Percentiles rank a stretch among this genome's conserved stretches.
Conservation (phyloP, 2,888 invertebrate species). For the Tachystola acroxantha region DNA sequence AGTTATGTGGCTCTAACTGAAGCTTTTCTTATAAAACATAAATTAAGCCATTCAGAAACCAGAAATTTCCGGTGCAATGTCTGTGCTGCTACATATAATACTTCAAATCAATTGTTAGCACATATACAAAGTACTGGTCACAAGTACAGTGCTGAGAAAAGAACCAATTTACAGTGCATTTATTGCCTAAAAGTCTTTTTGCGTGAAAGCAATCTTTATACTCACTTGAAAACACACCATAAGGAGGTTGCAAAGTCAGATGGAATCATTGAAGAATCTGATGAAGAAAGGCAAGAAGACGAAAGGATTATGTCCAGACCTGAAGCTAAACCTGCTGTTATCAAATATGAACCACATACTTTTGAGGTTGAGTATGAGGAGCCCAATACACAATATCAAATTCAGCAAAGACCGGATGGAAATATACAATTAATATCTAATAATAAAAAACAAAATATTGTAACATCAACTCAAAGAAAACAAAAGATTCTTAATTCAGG, state of each 20-base stretch:
- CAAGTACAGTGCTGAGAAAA: conserved; percentile 58
- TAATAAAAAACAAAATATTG: conserved; percentile 42
- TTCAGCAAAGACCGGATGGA: conserved; percentile 50
- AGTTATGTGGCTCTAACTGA: conserved; percentile 87
- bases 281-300: conserved; percentile 45
- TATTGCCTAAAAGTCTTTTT: conserved; percentile 87
- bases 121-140: conserved; percentile 80
- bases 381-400: conserved; percentile 46
- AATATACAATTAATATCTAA: conserved; percentile 73
- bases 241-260: conserved; percentile 80
- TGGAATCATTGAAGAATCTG: conserved; percentile 81
- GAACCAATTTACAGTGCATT: conserved; percentile 79
- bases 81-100: conserved; percentile 74
- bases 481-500: conserved; percentile 65
- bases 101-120: conserved; percentile 50
- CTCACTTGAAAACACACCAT: conserved; percentile 83
- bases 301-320: conserved; percentile 10
- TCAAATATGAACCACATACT: conserved; percentile 50
- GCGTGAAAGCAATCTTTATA: conserved; percentile 83
- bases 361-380: conserved; percentile 50
- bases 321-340: conserved; percentile 17
- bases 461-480: conserved; percentile 28
- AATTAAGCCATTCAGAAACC: conserved; percentile 77
- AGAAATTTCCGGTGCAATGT: conserved; percentile 72
- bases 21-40: conserved; percentile 83